These are phyloP conservation scores for Acromyrmex charruanus DNA, from an alignment of 1,140 invertebrate genomes.

Conservation along the genomic window DNA sequence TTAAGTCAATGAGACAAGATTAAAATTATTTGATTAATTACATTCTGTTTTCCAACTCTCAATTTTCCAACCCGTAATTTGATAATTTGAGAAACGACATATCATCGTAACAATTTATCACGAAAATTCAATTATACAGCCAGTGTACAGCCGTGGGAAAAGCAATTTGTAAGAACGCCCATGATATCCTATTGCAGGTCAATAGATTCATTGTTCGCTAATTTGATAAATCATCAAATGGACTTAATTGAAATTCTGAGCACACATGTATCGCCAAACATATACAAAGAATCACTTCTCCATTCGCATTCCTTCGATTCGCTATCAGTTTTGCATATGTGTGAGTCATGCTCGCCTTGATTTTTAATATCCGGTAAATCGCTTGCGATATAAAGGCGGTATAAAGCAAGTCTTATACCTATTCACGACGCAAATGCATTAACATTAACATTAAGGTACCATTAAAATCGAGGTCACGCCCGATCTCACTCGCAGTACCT, in stretches of 20 bases:
- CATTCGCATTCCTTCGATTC: background rate
- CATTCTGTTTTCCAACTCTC: background rate
- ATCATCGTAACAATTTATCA: conserved; percentile 9
- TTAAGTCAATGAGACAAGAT: background rate
- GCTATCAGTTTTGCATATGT: conserved; percentile 16
- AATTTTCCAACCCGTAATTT: background rate
- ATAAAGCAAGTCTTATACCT: conserved; percentile 43
- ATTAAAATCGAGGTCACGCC: conserved; percentile 50
- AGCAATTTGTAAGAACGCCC: background rate
- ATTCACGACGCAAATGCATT: background rate
- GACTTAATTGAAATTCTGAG: conserved; percentile 21
- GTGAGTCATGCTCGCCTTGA: conserved; percentile 38
- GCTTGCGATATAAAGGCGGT: background rate
- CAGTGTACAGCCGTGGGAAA: background rate
- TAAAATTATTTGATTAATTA: background rate
- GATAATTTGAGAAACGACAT: background rate
- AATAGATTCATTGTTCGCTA: conserved; percentile 22
- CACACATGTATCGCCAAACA: background rate
- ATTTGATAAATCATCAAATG: conserved; percentile 1
- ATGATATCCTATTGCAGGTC: background rate
- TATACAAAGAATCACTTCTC: conserved; percentile 36
- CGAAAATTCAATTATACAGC: background rate
- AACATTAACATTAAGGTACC: conserved; percentile 37
- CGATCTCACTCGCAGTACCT: background rate
- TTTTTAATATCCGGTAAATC: conserved; percentile 45